Evolutionary conservation across 2,797 vertebrate genomes (phyloP), one percentile per base, ranked within the genome.

Genomic region (Rachycentron canadum): DNA sequence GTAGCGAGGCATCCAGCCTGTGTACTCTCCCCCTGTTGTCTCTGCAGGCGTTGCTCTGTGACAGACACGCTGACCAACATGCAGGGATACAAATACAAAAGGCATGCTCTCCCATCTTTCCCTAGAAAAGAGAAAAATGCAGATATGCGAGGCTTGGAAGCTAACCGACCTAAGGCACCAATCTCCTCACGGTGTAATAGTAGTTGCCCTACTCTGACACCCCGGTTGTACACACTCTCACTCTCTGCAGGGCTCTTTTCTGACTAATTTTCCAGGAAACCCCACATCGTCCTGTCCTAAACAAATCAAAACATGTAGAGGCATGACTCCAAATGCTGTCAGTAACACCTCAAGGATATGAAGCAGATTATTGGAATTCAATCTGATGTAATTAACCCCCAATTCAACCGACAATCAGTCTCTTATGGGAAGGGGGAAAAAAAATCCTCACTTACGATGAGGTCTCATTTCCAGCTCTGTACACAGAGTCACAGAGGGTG

Each of bases 331-430:
- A 73, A 84, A 82, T 28, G 21, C 53, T 60, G 75, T 73, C 69
- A 60, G 66, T 60, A 88, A 53, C 86, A 84, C 78, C 85, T 88
- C 82, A 88, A 91, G 77, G 86, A 88, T 88, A 88, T 49, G 53
- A 71, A 71, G 55, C 81, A 88, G 78, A 89, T 90, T 90, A 92
- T 85, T 88, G 85, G 79, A 90, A 91, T 89, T 89, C 81, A 90
- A 81, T 91, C 71, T 83, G 63, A 70, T 87, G 84, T 89, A 90
- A 93, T 92, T 88, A 88, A 86, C 61, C 47, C 62, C n/a, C 57
- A 38, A 34, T 23, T 8, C 50, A 1, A 38, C 59, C 23, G 43
- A 86, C 78, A 79, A 79, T 79, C 58, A 72, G 61, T 59, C 64
- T 82, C 58, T 63, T 65, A 67, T 19, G 1, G 59, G 43, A 47